Conservation (phyloP, 2,888 invertebrate genomes). For the Empis livida region DNA sequence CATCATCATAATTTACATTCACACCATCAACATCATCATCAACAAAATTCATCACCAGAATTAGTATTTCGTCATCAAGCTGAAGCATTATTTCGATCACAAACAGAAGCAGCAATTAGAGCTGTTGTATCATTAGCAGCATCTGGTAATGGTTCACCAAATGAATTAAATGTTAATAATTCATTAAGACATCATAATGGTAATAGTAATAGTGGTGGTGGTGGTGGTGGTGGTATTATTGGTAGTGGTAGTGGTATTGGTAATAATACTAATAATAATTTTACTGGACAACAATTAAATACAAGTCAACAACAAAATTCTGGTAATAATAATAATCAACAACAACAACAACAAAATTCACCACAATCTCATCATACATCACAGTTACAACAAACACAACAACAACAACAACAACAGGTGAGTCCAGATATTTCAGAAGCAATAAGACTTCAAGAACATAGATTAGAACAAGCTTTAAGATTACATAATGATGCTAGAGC, state of each 20-base stretch:
- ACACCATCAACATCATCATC: slow-evolving; percentile 14
- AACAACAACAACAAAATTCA: slow-evolving; percentile 9
- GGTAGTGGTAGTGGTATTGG: not conserved
- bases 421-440: slow-evolving; percentile 61
- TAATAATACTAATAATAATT: not conserved
- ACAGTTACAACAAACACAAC: slow-evolving; percentile 4
- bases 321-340: slow-evolving; percentile 7
- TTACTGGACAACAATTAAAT: slow-evolving; percentile 6
- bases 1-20: slow-evolving; percentile 10
- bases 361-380: slow-evolving; percentile 7
- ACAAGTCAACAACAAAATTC: not conserved
- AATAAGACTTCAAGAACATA: slow-evolving; percentile 59
- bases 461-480: slow-evolving; percentile 69
- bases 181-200: slow-evolving; percentile 13
- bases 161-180: slow-evolving; percentile 12
- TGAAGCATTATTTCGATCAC: slow-evolving; percentile 67
- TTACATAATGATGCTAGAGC: slow-evolving; percentile 69
- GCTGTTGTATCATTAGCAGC: slow-evolving; percentile 63
- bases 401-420: slow-evolving; percentile 35
- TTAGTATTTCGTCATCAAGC: slow-evolving; percentile 60
- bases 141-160: slow-evolving; percentile 15
- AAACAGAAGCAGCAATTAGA: slow-evolving; percentile 72
- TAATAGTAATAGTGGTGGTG: not conserved
- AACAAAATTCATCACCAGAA: slow-evolving; percentile 24
- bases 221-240: not conserved